Conservation (phyloP, 1,140 invertebrate species). For the Drosophila grimshawi region DNA sequence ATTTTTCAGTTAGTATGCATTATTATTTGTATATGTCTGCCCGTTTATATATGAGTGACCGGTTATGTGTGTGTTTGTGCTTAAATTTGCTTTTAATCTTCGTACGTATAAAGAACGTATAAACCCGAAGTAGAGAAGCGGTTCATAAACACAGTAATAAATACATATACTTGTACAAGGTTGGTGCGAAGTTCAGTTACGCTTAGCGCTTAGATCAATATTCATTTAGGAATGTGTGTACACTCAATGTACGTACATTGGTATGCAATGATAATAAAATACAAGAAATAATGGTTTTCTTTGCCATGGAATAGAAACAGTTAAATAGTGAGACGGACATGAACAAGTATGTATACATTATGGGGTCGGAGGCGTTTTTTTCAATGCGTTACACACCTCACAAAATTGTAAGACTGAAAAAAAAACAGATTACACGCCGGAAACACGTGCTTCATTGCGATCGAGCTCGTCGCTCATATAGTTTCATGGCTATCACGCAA, state of each 20-base stretch:
- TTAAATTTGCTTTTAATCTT: background rate
- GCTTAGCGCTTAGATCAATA: conserved; percentile 24
- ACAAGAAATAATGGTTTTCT: too few relatives aligned
- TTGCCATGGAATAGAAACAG: too few relatives aligned
- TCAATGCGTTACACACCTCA: too few relatives aligned
- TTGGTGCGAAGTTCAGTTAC: conserved; percentile 53
- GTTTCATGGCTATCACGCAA: conserved; percentile 6
- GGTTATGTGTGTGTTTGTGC: too few relatives aligned
- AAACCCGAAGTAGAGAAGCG: background rate
- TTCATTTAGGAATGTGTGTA: conserved; percentile 6
- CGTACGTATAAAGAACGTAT: background rate
- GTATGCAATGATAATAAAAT: conserved; percentile 41
- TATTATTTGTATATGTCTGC: too few relatives aligned
- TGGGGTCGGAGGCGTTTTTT: too few relatives aligned
- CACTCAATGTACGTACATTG: too few relatives aligned
- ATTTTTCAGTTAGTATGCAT: too few relatives aligned
- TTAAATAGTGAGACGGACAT: too few relatives aligned
- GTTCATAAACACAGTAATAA: background rate
- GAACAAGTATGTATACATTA: too few relatives aligned
- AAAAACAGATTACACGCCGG: conserved; percentile 41
- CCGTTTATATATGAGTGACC: too few relatives aligned
- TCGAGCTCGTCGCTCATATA: background rate
- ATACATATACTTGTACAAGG: conserved; percentile 12
- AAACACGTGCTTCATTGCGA: conserved; percentile 30
- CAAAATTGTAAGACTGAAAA: background rate